Percentiles rank a stretch among this genome's conserved stretches.
Evolutionary conservation across 2,888 invertebrate genomes (phyloP).

Genomic region (Embidobia sp.): DNA sequence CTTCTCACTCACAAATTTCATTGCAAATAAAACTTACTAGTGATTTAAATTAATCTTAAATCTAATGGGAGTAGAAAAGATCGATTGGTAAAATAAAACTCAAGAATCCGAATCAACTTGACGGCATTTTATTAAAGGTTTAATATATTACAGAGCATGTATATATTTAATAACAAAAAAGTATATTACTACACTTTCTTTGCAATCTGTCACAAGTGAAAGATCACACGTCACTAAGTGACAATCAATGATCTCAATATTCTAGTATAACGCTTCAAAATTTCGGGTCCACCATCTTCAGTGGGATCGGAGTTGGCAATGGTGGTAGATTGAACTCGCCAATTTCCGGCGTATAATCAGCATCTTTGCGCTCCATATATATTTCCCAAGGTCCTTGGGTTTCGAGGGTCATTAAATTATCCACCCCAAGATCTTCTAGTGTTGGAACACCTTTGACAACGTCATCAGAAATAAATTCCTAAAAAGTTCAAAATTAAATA

Average conservation of each 20-base stretch:
- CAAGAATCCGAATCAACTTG: neutral
- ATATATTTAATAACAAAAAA: conserved; percentile 24
- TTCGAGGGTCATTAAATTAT: conserved; percentile 87
- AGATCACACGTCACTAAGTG: conserved; percentile 1
- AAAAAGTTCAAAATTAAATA: conserved; percentile 67
- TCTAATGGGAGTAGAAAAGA: too few relatives aligned
- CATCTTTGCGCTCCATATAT: conserved; percentile 86
- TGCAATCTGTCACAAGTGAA: neutral
- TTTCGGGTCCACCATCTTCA: conserved; percentile 18
- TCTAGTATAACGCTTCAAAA: conserved; percentile 1
- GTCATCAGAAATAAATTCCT: conserved; percentile 90
- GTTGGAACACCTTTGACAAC: conserved; percentile 86
- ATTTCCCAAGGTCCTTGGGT: conserved; percentile 92
- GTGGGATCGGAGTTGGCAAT: conserved; percentile 83
- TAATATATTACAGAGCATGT: conserved; percentile 42
- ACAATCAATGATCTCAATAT: neutral
- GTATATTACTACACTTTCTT: neutral
- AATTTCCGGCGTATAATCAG: conserved; percentile 88
- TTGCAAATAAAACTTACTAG: neutral
- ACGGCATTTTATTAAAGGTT: conserved; percentile 32
- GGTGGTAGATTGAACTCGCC: conserved; percentile 88
- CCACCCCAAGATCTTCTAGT: conserved; percentile 93
- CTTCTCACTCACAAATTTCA: too few relatives aligned
- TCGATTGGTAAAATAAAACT: neutral
- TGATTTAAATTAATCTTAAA: neutral